These are phyloP conservation scores for Hemistola chrysoprasaria DNA, from an alignment of 2,888 invertebrate species.

Conservation along the genomic window DNA sequence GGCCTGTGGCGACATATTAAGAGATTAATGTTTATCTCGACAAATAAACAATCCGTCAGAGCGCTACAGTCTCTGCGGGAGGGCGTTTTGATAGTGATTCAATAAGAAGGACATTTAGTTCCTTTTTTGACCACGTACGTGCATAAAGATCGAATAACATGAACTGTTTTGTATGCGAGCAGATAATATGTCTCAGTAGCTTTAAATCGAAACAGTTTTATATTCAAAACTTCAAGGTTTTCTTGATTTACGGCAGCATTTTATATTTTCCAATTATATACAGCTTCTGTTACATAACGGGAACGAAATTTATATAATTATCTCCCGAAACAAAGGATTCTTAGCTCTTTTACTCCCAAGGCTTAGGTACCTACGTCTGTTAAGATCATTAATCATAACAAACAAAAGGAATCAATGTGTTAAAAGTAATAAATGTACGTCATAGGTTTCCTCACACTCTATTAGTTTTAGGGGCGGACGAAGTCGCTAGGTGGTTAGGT, in stretches of 20 bases:
- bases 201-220: no score
- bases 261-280: no score
- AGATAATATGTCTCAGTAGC: no score
- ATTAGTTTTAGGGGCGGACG: conserved; percentile 4
- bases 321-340: conserved; percentile 5
- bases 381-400: conserved; percentile 25
- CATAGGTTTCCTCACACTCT: conserved; percentile 19
- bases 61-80: no score
- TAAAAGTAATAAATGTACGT: conserved; percentile 29
- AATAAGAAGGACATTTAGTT: no score
- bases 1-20: conserved; percentile 3
- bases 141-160: no score
- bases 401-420: conserved; percentile 32
- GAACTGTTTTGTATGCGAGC: conserved; percentile 2
- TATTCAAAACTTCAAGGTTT: no score
- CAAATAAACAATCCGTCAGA: no score
- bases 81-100: no score
- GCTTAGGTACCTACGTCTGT: conserved; percentile 16
- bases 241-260: no score
- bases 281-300: background rate
- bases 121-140: no score
- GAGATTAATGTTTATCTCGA: no score
- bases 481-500: conserved; percentile 10
- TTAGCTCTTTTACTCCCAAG: conserved; percentile 20
- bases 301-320: conserved; percentile 13